phyloP scores from a whole-genome alignment of 1,140 invertebrate species.

The Drosophila nigromelanica region DNA sequence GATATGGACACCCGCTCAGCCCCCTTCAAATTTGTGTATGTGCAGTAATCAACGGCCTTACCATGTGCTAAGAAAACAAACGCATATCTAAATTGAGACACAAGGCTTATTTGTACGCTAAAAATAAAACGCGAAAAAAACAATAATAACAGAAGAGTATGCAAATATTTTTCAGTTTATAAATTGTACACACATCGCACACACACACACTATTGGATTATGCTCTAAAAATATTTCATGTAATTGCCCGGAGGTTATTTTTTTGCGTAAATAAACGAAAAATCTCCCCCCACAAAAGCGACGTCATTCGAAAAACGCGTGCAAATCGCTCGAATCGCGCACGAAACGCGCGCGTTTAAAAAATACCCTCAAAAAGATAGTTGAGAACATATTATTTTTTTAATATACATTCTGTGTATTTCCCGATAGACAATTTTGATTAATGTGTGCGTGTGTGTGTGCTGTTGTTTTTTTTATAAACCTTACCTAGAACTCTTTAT shows the following conservation, averaged over 20 bases:
- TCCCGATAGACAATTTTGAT: conserved; percentile 43
- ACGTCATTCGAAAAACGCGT: conserved; percentile 44
- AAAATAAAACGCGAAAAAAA: conserved; percentile 59
- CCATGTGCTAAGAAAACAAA: conserved; percentile 37
- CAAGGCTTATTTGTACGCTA: conserved; percentile 43
- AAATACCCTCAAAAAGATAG: conserved; percentile 17
- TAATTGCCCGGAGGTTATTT: conserved; percentile 27
- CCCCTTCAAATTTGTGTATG: conserved; percentile 4
- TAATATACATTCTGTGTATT: conserved; percentile 44
- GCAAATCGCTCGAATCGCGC: conserved; percentile 31
- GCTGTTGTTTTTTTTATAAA: conserved; percentile 59
- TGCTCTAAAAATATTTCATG: conserved; percentile 35
- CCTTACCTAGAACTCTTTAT: conserved; percentile 57
- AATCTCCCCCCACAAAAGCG: conserved; percentile 6
- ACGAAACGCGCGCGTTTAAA: conserved; percentile 36
- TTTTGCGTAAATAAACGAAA: conserved; percentile 18
- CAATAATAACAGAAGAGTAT: conserved; percentile 21
- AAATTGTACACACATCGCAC: conserved; percentile 26
- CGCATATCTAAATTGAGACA: conserved; percentile 48
- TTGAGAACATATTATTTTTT: neutral
- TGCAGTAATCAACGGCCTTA: neutral
- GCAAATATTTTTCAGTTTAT: conserved; percentile 59
- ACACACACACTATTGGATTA: conserved; percentile 4
- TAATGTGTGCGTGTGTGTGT: conserved; percentile 8
- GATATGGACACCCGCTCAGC: neutral